phyloP scores from a whole-genome alignment of 2,113 vertebrate species.

The Campylomormyrus numenius region DNA sequence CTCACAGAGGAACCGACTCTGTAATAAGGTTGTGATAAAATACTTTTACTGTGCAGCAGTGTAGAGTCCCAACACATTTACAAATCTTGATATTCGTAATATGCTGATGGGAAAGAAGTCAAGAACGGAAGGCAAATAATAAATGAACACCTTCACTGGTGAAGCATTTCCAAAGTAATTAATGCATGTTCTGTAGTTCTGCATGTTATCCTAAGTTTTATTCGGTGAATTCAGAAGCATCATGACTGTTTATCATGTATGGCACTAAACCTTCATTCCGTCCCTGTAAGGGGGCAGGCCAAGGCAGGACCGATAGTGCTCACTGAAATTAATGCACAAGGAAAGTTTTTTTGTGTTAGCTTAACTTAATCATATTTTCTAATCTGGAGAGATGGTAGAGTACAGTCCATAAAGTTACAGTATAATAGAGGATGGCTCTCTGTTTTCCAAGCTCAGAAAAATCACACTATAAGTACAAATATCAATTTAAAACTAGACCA shows the following conservation, averaged over 20 bases:
- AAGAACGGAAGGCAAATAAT: neutral
- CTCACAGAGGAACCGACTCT: neutral
- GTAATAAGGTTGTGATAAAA: neutral
- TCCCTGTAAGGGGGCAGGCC: neutral
- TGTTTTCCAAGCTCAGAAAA: constrained; percentile 44
- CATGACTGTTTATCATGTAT: neutral
- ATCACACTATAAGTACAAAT: constrained; percentile 46
- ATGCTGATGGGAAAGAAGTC: neutral
- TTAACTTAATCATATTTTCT: constrained; percentile 41
- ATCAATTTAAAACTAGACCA: constrained; percentile 45
- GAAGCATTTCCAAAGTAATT: neutral
- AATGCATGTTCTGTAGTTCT: neutral
- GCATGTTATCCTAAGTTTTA: neutral
- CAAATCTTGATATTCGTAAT: neutral
- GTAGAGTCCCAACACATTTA: neutral
- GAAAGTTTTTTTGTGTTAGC: constrained; percentile 42
- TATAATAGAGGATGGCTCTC: constrained; percentile 35
- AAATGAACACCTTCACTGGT: neutral
- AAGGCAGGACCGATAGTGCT: neutral
- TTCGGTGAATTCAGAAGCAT: neutral
- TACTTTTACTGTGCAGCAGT: neutral
- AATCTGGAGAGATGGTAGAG: neutral
- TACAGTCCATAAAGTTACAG: constrained; percentile 32
- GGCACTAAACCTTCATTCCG: neutral
- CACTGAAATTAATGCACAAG: constrained; percentile 28